phyloP scores from a whole-genome alignment of 2,888 invertebrate species.

The Platerodrilus igneus region DNA sequence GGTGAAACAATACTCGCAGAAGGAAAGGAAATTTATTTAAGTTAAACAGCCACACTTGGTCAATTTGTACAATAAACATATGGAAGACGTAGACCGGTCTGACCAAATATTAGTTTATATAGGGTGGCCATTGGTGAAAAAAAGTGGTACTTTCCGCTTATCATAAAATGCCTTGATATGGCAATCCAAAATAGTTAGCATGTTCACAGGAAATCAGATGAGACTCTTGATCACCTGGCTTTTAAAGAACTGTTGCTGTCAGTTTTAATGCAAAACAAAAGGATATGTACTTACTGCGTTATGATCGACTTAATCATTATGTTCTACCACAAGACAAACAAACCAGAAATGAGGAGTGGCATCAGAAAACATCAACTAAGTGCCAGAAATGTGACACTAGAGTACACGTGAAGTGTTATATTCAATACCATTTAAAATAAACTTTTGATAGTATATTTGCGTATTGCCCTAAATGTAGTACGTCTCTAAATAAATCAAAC shows the following conservation, averaged over 20 bases:
- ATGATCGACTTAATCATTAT: conserved; percentile 26
- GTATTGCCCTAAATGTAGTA: too few relatives aligned
- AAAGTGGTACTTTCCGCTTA: conserved; percentile 16
- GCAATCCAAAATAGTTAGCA: conserved; percentile 25
- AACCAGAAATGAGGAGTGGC: conserved; percentile 26
- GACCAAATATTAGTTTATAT: conserved; percentile 11
- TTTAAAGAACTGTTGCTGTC: conserved; percentile 18
- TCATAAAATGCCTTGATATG: conserved; percentile 21
- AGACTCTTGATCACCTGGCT: conserved; percentile 17
- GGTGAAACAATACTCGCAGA: conserved; percentile 4
- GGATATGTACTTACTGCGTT: conserved; percentile 13
- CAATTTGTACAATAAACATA: conserved; percentile 1
- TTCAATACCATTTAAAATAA: conserved; percentile 20
- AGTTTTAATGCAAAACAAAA: conserved; percentile 13
- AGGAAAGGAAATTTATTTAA: conserved; percentile 7
- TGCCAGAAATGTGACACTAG: conserved; percentile 27
- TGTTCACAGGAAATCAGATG: conserved; percentile 10
- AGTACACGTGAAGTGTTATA: conserved; percentile 28
- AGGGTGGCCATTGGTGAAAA: conserved; percentile 4
- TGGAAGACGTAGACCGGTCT: conserved; percentile 6
- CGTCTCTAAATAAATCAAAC: too few relatives aligned
- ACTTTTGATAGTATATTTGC: too few relatives aligned
- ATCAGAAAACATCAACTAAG: conserved; percentile 26
- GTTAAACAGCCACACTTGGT: conserved; percentile 6
- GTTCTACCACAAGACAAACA: conserved; percentile 26